Conservation (phyloP, 2,888 invertebrate species). For the Dysmachus trigonus region DNA sequence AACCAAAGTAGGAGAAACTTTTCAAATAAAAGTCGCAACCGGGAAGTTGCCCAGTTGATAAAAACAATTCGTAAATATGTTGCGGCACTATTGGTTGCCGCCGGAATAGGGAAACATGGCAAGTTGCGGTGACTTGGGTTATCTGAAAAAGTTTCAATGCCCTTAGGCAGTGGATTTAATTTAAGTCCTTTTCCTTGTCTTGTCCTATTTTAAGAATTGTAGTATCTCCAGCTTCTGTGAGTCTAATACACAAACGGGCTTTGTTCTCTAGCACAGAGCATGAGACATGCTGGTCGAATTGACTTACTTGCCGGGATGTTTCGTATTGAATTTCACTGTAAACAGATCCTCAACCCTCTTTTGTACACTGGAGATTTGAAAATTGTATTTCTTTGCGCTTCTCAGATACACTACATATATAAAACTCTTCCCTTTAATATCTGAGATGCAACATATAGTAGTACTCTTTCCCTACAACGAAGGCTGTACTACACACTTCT, state of each 20-base stretch:
- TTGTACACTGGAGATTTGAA: not conserved
- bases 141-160: conserved; percentile 17
- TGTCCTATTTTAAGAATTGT: conserved; percentile 13
- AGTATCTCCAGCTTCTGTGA: not conserved
- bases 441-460: not conserved
- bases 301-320: not conserved
- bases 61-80: conserved; percentile 11
- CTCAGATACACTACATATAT: not conserved
- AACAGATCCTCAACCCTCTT: not conserved
- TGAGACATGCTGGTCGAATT: conserved; percentile 1
- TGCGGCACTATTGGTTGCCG: not conserved
- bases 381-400: not conserved
- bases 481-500: not conserved
- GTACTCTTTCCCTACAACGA: not conserved
- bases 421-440: not conserved
- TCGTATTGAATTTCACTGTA: not conserved
- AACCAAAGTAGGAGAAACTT: not conserved
- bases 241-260: conserved; percentile 4
- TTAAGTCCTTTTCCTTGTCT: conserved; percentile 27
- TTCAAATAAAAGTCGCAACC: not conserved
- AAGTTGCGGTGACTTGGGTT: conserved; percentile 4
- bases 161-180: not conserved
- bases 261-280: not conserved
- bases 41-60: not conserved
- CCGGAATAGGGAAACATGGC: not conserved